These are phyloP conservation scores for Danaus plexippus DNA, from an alignment of 1,140 invertebrate species.

Conservation along the genomic window DNA sequence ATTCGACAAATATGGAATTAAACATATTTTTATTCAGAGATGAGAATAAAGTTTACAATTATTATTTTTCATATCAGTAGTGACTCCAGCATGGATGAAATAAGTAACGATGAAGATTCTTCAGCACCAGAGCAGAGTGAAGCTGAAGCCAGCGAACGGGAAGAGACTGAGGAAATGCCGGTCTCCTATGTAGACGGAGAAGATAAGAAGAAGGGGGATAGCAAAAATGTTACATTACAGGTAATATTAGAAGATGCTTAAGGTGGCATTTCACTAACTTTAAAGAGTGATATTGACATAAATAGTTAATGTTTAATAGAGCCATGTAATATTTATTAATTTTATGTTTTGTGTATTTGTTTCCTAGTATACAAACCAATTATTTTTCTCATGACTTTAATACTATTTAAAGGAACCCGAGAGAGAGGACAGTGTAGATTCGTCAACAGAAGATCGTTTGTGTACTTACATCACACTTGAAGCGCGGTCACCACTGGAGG, in stretches of 20 bases:
- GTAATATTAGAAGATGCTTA: conserved; percentile 19
- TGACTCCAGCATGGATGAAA: conserved; percentile 82
- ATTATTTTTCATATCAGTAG: conserved; percentile 42
- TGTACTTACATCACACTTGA: conserved; percentile 80
- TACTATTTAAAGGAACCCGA: conserved; percentile 38
- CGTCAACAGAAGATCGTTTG: conserved; percentile 69
- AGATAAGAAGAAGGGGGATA: conserved; percentile 41
- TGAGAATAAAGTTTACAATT: conserved; percentile 7
- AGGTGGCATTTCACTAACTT: too few species aligned
- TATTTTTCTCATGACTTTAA: too few species aligned
- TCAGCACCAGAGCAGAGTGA: conserved; percentile 75
- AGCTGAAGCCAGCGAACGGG: conserved; percentile 51
- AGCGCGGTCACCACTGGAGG: conserved; percentile 75
- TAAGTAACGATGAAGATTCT: conserved; percentile 79
- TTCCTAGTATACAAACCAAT: too few species aligned
- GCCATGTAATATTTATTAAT: too few species aligned
- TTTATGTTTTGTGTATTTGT: too few species aligned
- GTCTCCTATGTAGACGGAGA: conserved; percentile 45
- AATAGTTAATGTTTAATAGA: too few species aligned
- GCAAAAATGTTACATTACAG: conserved; percentile 54
- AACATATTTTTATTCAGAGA: background rate
- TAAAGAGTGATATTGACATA: too few species aligned
- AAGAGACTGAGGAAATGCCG: conserved; percentile 37
- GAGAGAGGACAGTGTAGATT: conserved; percentile 57
- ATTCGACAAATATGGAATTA: too few species aligned